These are phyloP conservation scores for Dysmachus trigonus DNA, from an alignment of 2,888 invertebrate species.

Conservation along the genomic window DNA sequence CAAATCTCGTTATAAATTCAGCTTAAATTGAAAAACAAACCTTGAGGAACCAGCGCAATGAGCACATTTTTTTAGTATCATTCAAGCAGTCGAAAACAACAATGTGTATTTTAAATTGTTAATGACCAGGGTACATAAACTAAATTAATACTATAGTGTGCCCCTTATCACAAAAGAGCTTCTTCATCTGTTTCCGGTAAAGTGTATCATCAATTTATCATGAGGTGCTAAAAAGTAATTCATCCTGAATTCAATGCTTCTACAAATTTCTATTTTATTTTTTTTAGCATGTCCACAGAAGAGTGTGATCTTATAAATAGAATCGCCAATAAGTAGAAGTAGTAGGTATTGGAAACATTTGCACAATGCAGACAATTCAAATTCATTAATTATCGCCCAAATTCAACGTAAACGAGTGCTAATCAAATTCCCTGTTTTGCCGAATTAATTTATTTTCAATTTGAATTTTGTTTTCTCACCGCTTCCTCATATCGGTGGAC, in stretches of 20 bases:
- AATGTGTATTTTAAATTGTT: background rate
- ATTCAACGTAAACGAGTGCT: background rate
- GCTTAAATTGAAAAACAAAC: background rate
- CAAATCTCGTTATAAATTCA: background rate
- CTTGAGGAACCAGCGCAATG: background rate
- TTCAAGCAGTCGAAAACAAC: background rate
- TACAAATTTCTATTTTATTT: background rate
- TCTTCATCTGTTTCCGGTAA: background rate
- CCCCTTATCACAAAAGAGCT: background rate
- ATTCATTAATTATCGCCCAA: background rate
- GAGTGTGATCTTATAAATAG: background rate
- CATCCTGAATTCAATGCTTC: background rate
- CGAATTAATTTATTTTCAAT: conserved; percentile 14
- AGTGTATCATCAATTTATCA: background rate
- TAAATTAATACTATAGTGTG: background rate
- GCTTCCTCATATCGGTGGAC: background rate
- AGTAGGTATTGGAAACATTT: background rate
- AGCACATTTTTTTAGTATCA: background rate
- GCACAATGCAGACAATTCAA: background rate
- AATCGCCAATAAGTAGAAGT: background rate
- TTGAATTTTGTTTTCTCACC: background rate
- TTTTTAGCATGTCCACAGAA: background rate
- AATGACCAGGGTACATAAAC: background rate
- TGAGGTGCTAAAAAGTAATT: background rate
- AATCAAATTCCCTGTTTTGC: conserved; percentile 5